These are phyloP conservation scores for Cyrtodaria siliqua DNA, from an alignment of 2,888 invertebrate species.

Conservation along the genomic window DNA sequence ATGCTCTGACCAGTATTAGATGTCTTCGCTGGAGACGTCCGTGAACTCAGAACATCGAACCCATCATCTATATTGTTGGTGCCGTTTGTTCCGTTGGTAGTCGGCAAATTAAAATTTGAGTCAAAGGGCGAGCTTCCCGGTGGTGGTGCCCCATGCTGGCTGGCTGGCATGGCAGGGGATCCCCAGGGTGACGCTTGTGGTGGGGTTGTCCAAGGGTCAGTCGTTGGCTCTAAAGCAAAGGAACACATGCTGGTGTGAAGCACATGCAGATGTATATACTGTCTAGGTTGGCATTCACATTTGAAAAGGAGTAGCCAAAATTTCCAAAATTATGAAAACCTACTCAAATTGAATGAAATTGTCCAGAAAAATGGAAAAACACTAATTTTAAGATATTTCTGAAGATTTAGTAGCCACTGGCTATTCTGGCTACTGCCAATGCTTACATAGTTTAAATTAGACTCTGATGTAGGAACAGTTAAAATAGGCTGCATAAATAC, in stretches of 20 bases:
- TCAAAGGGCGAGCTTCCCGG: slow-evolving; percentile 51
- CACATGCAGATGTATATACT: slow-evolving; percentile 24
- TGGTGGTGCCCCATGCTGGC: slow-evolving; percentile 59
- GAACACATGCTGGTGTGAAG: slow-evolving; percentile 9
- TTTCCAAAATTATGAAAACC: too few species aligned
- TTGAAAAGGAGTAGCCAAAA: too few species aligned
- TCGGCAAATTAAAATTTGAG: slow-evolving; percentile 39
- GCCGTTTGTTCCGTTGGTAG: slow-evolving; percentile 68
- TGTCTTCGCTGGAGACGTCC: slow-evolving; percentile 75
- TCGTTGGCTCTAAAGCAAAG: slow-evolving; percentile 22
- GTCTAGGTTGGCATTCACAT: too few species aligned
- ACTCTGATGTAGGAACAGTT: too few species aligned
- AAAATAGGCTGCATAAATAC: too few species aligned
- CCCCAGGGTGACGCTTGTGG: slow-evolving; percentile 52
- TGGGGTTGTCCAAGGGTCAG: slow-evolving; percentile 74
- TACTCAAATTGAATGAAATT: too few species aligned
- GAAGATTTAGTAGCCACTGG: too few species aligned
- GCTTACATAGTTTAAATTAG: too few species aligned
- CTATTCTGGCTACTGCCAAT: too few species aligned
- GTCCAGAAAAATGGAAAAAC: too few species aligned
- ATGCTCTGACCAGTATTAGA: slow-evolving; percentile 57
- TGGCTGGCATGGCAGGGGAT: slow-evolving; percentile 31
- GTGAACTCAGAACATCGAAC: slow-evolving; percentile 82
- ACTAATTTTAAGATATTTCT: too few species aligned
- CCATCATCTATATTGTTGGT: slow-evolving; percentile 79